Evolutionary conservation across 2,888 invertebrate genomes (phyloP), one percentile per base, ranked within the genome.

Genomic region (Eupithecia vulgata): DNA sequence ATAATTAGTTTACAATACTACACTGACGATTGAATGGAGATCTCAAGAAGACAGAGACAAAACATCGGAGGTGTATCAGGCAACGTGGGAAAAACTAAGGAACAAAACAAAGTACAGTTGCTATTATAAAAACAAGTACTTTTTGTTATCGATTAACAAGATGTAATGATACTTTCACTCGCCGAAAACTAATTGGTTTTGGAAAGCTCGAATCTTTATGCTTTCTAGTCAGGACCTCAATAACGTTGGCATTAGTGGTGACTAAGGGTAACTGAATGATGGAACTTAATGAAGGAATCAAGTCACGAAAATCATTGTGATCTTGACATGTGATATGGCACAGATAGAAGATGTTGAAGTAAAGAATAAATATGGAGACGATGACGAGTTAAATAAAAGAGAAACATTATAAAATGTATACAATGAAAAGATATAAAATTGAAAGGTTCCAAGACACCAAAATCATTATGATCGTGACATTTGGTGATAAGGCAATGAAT

Each of bases 121-220:
- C 40, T 25, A 65, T 65, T 67, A 48, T 42, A 17, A 65, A 64
- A 74, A 45, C 34, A 67, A 15, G 73, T 70, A 61, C n/a, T 74
- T 72, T 66, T 71, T 66, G 71, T 35, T 72, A 79, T 79, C 75
- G 77, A 78, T 79, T 77, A 76, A 75, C 73, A 74, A 76, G 73
- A 35, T 68, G 74, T 70, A 73, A 74, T 74, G 48, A 48, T 72
- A 76, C 78, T 79, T 79, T 79, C 78, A 74, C 78, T 75, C 40
- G 64, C 78, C 74, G 70, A 80, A 78, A 76, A 78, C 76, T 78
- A 77, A 78, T 78, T 76, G 78, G 67, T 34, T 73, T 76, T 78
- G 78, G 78, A 80, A 80, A 80, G 80, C 76, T 70, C 12, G 42
- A 67, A 57, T 72, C 74, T 78, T 79, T 72, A 80, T 77, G 80